A percentile compares a stretch with the other conserved stretches of the same genome.
phyloP scores from a whole-genome alignment of 2,888 invertebrate genomes.

The Liopterus haemorrhoidalis region DNA sequence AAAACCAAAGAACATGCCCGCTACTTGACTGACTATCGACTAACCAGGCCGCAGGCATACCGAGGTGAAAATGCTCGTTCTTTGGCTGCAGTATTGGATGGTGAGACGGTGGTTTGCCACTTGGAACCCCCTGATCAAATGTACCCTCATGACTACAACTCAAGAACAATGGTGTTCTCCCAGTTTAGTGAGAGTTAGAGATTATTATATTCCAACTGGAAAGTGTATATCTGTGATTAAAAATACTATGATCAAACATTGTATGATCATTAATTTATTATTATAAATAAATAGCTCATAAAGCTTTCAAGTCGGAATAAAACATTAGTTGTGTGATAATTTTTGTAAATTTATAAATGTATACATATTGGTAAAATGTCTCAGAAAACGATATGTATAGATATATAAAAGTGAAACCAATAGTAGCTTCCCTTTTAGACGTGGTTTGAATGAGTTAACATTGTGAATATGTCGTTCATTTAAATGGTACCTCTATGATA shows the following conservation, averaged over 20 bases:
- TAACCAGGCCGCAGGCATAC: constrained; percentile 49
- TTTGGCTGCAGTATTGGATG: constrained; percentile 73
- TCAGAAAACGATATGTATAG: constrained; percentile 25
- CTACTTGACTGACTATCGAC: constrained; percentile 50
- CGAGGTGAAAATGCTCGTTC: constrained; percentile 55
- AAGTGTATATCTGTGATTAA: constrained; percentile 50
- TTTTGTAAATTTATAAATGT: constrained; percentile 45
- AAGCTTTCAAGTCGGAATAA: constrained; percentile 44
- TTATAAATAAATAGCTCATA: constrained; percentile 39
- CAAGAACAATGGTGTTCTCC: constrained; percentile 52
- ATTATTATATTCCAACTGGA: constrained; percentile 41
- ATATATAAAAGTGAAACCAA: constrained; percentile 41
- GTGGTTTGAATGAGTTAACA: constrained; percentile 44
- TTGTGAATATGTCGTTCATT: constrained; percentile 29
- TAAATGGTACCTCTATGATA: no score
- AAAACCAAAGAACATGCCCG: constrained; percentile 40
- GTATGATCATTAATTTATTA: constrained; percentile 36
- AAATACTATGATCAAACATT: constrained; percentile 44
- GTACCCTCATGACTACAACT: constrained; percentile 49
- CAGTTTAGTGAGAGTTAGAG: constrained; percentile 59
- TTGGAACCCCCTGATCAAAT: constrained; percentile 62
- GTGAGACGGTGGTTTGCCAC: constrained; percentile 81
- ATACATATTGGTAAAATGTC: constrained; percentile 14
- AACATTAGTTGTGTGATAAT: constrained; percentile 42
- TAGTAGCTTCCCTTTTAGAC: constrained; percentile 41